phyloP scores from a whole-genome alignment of 2,888 invertebrate genomes.

The Glyphotaelius pellucidus region DNA sequence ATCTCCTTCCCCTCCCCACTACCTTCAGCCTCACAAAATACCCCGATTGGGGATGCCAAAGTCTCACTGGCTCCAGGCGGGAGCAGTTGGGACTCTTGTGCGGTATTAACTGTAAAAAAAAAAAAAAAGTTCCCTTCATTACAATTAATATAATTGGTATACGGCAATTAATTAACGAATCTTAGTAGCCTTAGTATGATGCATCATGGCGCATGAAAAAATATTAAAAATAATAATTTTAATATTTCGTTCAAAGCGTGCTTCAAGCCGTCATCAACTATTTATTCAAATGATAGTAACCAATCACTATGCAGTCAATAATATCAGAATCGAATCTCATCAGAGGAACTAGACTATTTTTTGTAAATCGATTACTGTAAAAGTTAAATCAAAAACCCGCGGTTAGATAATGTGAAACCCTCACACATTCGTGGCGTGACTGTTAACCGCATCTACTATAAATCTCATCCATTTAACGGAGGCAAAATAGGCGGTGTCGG shows the following conservation, averaged over 20 bases:
- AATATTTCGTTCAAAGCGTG: neutral
- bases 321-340: neutral
- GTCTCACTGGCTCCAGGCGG: no score
- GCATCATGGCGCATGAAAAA: neutral
- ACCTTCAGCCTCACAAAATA: no score
- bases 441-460: constrained; percentile 33
- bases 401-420: constrained; percentile 46
- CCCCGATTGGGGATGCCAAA: no score
- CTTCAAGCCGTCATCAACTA: neutral
- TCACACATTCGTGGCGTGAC: constrained; percentile 41
- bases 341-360: neutral
- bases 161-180: neutral
- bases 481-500: constrained; percentile 45
- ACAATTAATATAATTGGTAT: neutral
- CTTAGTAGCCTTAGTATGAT: neutral
- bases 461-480: constrained; percentile 46
- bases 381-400: constrained; percentile 37
- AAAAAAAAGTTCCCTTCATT: neutral
- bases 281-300: constrained; percentile 13
- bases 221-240: neutral
- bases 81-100: no score
- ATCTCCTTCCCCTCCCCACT: no score
- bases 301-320: neutral
- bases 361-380: constrained; percentile 43
- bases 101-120: no score